These are phyloP conservation scores for Acleris literana DNA, from an alignment of 2,888 invertebrate genomes.

Conservation along the genomic window DNA sequence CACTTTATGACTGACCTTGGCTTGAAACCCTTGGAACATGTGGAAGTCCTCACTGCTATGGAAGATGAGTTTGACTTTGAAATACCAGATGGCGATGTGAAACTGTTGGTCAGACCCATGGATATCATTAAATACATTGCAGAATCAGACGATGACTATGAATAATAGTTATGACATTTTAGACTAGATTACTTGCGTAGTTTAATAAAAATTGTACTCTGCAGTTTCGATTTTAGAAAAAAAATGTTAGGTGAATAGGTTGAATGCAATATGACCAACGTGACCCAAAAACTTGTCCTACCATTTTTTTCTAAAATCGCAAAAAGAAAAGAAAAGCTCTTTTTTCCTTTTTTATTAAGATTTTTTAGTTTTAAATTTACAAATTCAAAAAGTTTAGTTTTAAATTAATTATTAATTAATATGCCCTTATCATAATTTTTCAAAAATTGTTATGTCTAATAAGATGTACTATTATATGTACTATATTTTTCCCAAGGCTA, in stretches of 20 bases:
- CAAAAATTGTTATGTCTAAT: slow-evolving; percentile 49
- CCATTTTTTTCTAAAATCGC: too few relatives aligned
- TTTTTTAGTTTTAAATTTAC: slow-evolving; percentile 58
- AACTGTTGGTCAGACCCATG: slow-evolving; percentile 93
- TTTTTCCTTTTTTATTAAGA: neutral
- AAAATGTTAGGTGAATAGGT: too few relatives aligned
- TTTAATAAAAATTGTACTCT: slow-evolving; percentile 32
- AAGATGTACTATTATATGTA: slow-evolving; percentile 75
- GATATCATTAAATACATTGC: slow-evolving; percentile 98
- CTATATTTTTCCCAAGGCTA: slow-evolving; percentile 77
- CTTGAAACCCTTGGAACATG: slow-evolving; percentile 98
- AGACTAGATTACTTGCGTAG: slow-evolving; percentile 52
- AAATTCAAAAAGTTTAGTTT: slow-evolving; percentile 60
- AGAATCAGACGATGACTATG: slow-evolving; percentile 96
- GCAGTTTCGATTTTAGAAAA: too few relatives aligned
- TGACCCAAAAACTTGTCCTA: too few relatives aligned
- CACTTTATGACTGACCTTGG: slow-evolving; percentile 99
- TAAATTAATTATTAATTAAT: slow-evolving; percentile 53
- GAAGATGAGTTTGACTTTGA: slow-evolving; percentile 99
- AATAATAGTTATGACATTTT: slow-evolving; percentile 80
- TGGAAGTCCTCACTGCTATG: slow-evolving; percentile 99
- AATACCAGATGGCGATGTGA: slow-evolving; percentile 98
- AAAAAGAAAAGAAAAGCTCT: too few relatives aligned
- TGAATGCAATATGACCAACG: neutral
- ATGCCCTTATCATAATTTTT: slow-evolving; percentile 53